Evolutionary conservation across 2,113 vertebrate genomes (phyloP).

Genomic region (Oncorhynchus masou): DNA sequence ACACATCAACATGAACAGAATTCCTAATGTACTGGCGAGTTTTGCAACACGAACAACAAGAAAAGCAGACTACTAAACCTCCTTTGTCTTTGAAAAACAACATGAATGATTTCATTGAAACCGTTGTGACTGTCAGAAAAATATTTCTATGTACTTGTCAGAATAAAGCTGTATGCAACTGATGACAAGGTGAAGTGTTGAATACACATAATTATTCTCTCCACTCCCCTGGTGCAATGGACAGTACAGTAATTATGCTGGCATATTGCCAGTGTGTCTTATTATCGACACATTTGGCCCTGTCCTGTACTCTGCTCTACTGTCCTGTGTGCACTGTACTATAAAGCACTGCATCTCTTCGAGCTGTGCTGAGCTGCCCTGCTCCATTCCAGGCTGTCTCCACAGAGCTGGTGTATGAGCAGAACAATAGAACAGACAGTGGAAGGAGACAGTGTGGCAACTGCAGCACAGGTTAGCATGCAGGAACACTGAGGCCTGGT

Average conservation of each 20-base stretch:
- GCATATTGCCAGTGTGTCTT: slow-evolving; percentile 44
- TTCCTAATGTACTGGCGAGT: slow-evolving; percentile 29
- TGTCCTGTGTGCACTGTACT: no score
- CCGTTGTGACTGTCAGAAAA: background rate
- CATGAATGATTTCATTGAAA: background rate
- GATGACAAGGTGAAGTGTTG: slow-evolving; percentile 59
- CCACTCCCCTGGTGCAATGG: slow-evolving; percentile 35
- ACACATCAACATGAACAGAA: slow-evolving; percentile 45
- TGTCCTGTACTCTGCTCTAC: background rate
- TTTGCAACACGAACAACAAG: background rate
- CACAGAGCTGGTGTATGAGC: slow-evolving; percentile 54
- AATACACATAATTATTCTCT: slow-evolving; percentile 49
- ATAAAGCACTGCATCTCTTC: slow-evolving; percentile 20
- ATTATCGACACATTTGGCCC: background rate
- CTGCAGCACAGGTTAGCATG: slow-evolving; percentile 34
- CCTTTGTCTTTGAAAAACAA: slow-evolving; percentile 9
- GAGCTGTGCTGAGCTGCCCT: slow-evolving; percentile 45
- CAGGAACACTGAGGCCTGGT: slow-evolving; percentile 27
- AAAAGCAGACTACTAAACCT: background rate
- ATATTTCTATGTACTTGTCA: background rate
- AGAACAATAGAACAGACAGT: slow-evolving; percentile 60
- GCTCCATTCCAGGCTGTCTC: slow-evolving; percentile 28
- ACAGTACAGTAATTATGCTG: slow-evolving; percentile 55
- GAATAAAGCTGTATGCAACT: slow-evolving; percentile 33
- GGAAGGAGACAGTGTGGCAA: slow-evolving; percentile 27